phyloP scores from a whole-genome alignment of 1,140 invertebrate species.

The Hycleus cichorii region DNA sequence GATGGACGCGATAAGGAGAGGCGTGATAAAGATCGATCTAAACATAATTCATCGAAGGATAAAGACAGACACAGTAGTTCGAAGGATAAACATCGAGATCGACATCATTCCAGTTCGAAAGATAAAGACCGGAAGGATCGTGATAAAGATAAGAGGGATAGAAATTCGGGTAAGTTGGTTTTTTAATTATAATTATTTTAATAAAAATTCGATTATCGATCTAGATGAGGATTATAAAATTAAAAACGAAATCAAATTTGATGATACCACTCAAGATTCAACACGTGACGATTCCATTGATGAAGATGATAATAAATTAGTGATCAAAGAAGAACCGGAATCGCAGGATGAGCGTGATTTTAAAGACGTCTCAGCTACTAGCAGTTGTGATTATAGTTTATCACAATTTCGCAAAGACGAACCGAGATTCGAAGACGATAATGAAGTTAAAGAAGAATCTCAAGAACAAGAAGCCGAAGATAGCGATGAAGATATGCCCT shows the following conservation, averaged over 20 bases:
- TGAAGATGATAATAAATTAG: constrained; percentile 36
- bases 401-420: constrained; percentile 53
- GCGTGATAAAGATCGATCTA: constrained; percentile 39
- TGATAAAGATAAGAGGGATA: constrained; percentile 25
- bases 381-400: constrained; percentile 58
- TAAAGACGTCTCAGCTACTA: constrained; percentile 44
- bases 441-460: constrained; percentile 35
- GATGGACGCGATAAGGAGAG: constrained; percentile 38
- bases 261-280: constrained; percentile 17
- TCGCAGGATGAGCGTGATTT: constrained; percentile 35
- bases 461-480: constrained; percentile 43
- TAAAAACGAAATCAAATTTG: constrained; percentile 31
- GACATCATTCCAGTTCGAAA: constrained; percentile 42
- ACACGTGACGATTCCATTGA: constrained; percentile 29
- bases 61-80: constrained; percentile 54
- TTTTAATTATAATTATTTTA: no score
- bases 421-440: constrained; percentile 34
- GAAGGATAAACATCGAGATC: constrained; percentile 40
- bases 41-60: constrained; percentile 37
- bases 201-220: no score
- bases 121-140: constrained; percentile 44
- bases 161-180: not conserved
- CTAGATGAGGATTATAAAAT: constrained; percentile 29
- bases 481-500: constrained; percentile 70
- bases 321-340: constrained; percentile 35